These are phyloP conservation scores for Lepidurus couesii DNA, from an alignment of 1,140 invertebrate genomes.

Conservation along the genomic window DNA sequence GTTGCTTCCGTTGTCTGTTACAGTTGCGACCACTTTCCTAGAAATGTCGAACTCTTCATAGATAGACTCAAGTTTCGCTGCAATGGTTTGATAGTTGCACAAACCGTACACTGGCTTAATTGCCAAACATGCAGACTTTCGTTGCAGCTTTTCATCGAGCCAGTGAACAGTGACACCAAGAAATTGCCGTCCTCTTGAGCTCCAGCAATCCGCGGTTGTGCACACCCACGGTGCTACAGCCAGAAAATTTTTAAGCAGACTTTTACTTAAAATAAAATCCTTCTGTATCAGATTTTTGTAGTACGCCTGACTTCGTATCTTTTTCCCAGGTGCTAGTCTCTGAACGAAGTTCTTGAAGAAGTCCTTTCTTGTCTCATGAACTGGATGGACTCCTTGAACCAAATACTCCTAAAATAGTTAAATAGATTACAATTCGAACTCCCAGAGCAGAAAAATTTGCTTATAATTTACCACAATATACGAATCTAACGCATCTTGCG, in stretches of 20 bases:
- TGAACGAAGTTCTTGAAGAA: neutral
- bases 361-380: neutral
- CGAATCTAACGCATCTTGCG: neutral
- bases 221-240: slow-evolving; percentile 14
- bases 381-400: neutral
- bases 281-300: neutral
- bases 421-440: neutral
- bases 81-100: slow-evolving; percentile 5
- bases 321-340: neutral
- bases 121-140: neutral
- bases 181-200: neutral
- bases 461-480: neutral
- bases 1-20: slow-evolving; percentile 6
- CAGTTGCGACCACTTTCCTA: neutral
- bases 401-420: slow-evolving; percentile 1
- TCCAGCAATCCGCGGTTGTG: slow-evolving; percentile 24
- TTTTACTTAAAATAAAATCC: neutral
- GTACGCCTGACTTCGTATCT: neutral
- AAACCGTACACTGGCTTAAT: neutral
- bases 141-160: neutral
- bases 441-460: neutral
- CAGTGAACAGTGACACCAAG: slow-evolving; percentile 10
- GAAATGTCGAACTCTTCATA: neutral
- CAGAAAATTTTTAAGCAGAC: neutral
- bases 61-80: neutral